Evolutionary conservation across 2,888 invertebrate species (phyloP).

Genomic region (Graphium colonna): DNA sequence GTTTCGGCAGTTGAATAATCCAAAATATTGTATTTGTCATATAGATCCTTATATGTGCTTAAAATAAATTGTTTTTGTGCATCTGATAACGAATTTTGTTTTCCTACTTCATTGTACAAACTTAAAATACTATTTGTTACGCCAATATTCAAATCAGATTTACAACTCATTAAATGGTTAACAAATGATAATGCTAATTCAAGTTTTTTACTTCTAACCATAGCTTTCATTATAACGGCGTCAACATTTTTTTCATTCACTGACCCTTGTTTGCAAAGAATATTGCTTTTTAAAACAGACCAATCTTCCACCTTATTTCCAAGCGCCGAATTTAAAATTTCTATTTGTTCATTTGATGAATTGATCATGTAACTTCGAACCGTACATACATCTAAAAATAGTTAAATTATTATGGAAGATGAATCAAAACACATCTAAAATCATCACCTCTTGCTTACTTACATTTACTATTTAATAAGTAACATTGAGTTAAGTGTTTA

Average conservation of each 20-base stretch:
- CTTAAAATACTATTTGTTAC: constrained; percentile 78
- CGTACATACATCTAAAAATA: constrained; percentile 7
- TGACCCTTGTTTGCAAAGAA: constrained; percentile 54
- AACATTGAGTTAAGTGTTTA: background rate
- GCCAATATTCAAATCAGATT: constrained; percentile 77
- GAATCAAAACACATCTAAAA: background rate
- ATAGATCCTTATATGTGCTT: constrained; percentile 66
- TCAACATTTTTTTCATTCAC: constrained; percentile 79
- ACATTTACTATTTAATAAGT: constrained; percentile 10
- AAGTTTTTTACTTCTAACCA: constrained; percentile 61
- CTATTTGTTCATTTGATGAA: constrained; percentile 43
- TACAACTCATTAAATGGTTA: constrained; percentile 68
- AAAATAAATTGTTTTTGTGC: constrained; percentile 78
- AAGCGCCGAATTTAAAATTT: constrained; percentile 46
- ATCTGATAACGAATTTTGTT: constrained; percentile 46
- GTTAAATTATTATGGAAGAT: no score
- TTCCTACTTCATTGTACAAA: constrained; percentile 67
- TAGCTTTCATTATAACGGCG: constrained; percentile 77
- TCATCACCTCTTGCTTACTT: background rate
- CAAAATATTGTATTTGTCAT: constrained; percentile 76
- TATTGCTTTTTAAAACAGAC: constrained; percentile 56
- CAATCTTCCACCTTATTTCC: constrained; percentile 52
- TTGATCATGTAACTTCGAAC: constrained; percentile 2
- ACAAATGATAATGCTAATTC: constrained; percentile 80
- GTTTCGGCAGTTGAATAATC: constrained; percentile 81